These are phyloP conservation scores for Acromyrmex heyeri DNA, from an alignment of 1,140 invertebrate species.

Conservation along the genomic window DNA sequence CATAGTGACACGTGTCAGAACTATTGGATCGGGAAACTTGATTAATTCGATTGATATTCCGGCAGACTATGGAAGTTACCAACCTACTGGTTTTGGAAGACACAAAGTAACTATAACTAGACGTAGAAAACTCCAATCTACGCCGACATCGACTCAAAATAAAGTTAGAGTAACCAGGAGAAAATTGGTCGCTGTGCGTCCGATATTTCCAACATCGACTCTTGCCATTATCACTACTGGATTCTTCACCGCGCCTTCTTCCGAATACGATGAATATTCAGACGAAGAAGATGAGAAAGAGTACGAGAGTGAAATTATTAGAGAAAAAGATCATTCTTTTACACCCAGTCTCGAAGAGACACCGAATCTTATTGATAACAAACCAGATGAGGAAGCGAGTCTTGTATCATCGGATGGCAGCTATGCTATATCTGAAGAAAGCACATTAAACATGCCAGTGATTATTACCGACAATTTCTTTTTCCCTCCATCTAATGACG, in stretches of 20 bases:
- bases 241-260: constrained; percentile 80
- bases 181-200: constrained; percentile 82
- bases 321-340: constrained; percentile 1
- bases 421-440: constrained; percentile 44
- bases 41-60: constrained; percentile 23
- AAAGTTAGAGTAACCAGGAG: constrained; percentile 81
- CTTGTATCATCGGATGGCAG: constrained; percentile 17
- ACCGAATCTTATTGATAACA: constrained; percentile 75
- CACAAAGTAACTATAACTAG: constrained; percentile 84
- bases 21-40: constrained; percentile 65
- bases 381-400: constrained; percentile 60
- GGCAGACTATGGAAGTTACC: not conserved
- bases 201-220: constrained; percentile 78
- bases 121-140: constrained; percentile 81
- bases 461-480: constrained; percentile 86
- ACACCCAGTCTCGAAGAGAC: constrained; percentile 76
- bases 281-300: constrained; percentile 61
- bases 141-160: constrained; percentile 66
- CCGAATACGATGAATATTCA: constrained; percentile 75
- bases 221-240: constrained; percentile 84
- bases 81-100: constrained; percentile 52
- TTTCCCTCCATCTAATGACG: constrained; percentile 76
- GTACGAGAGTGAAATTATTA: not conserved
- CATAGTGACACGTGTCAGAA: constrained; percentile 81
- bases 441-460: constrained; percentile 73